These are phyloP conservation scores for Xiphorhynchus erythropygius DNA, from an alignment of 2,797 vertebrate species.

Conservation along the genomic window DNA sequence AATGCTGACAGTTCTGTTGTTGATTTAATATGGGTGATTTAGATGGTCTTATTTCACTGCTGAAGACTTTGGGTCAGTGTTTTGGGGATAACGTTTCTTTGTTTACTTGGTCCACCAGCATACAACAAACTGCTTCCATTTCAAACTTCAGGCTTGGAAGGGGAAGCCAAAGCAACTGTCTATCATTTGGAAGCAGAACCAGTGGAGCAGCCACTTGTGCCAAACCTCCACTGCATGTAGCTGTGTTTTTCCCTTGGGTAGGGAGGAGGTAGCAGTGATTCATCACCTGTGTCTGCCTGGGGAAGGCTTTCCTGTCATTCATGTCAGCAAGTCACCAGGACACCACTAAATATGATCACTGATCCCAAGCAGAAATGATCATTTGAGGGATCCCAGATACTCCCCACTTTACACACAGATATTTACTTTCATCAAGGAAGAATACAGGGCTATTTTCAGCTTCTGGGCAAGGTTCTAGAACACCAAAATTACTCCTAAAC, in stretches of 20 bases:
- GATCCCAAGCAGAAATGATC: background rate
- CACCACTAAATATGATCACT: background rate
- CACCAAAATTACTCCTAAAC: background rate
- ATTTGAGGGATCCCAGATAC: background rate
- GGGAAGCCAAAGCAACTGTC: background rate
- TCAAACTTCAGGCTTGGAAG: background rate
- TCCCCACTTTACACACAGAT: background rate
- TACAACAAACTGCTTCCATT: background rate
- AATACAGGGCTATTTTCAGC: background rate
- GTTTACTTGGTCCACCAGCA: background rate
- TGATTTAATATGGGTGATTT: background rate
- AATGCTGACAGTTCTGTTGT: background rate
- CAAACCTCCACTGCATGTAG: background rate
- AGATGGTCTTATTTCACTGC: background rate
- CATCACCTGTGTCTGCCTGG: background rate
- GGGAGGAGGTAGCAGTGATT: background rate
- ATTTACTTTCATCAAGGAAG: background rate
- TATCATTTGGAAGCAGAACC: background rate
- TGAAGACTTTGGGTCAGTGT: background rate
- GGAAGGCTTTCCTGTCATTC: background rate
- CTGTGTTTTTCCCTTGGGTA: background rate
- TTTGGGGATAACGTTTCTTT: background rate
- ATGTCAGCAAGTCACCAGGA: constrained; percentile 5
- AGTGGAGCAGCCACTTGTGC: background rate
- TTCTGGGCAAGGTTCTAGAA: background rate